These are phyloP conservation scores for Malurus melanocephalus DNA, from an alignment of 2,113 vertebrate species.

Conservation along the genomic window DNA sequence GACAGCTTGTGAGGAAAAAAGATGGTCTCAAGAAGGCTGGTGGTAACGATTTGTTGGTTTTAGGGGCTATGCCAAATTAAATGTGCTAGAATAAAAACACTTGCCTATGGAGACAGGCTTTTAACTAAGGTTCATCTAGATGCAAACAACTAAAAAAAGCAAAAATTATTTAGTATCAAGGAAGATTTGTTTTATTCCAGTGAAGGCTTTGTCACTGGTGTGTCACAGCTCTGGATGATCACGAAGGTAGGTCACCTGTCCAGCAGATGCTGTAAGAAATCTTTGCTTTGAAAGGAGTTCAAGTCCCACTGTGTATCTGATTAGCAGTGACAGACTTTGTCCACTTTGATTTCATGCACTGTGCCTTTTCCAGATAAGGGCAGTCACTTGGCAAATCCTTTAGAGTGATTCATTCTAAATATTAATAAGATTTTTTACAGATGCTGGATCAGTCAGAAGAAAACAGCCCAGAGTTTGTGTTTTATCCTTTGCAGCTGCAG, in stretches of 20 bases:
- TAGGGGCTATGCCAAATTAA: background rate
- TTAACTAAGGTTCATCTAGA: background rate
- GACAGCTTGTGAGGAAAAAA: background rate
- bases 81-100: background rate
- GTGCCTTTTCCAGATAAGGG: background rate
- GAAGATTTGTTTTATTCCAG: background rate
- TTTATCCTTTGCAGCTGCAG: background rate
- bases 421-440: background rate
- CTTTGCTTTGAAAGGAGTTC: background rate
- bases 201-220: background rate
- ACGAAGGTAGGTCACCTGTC: background rate
- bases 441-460: background rate
- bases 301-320: background rate
- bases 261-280: background rate
- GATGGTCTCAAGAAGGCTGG: background rate
- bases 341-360: background rate
- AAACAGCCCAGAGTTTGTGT: background rate
- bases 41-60: background rate
- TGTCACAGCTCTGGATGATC: background rate
- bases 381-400: background rate
- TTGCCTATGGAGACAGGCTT: background rate
- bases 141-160: background rate
- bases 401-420: background rate
- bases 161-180: background rate
- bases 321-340: background rate